These are phyloP conservation scores for Nematostella vectensis DNA, from an alignment of 92 coral and sea anemone genomes.

Conservation along the genomic window DNA sequence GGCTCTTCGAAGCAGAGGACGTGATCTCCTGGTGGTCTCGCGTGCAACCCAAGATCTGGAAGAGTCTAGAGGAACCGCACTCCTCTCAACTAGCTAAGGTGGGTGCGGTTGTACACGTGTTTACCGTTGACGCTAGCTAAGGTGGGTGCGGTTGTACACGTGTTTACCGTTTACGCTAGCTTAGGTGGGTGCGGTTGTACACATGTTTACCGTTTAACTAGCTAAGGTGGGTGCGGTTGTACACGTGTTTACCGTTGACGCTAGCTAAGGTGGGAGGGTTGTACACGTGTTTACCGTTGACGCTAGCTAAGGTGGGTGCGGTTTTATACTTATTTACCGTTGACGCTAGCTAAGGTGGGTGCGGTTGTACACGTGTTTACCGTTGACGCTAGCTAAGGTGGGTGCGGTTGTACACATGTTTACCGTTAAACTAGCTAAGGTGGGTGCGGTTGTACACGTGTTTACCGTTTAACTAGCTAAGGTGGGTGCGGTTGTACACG, in stretches of 20 bases:
- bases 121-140: no score
- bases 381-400: not conserved
- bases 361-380: not conserved
- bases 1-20: constrained; percentile 55
- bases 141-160: not conserved
- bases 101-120: not conserved
- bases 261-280: not conserved
- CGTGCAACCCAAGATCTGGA: constrained; percentile 73
- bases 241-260: not conserved
- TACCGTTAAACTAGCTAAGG: not conserved
- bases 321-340: not conserved
- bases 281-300: not conserved
- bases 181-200: not conserved
- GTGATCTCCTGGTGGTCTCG: constrained; percentile 74
- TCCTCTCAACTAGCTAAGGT: constrained; percentile 86
- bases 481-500: not conserved
- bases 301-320: not conserved
- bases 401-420: not conserved
- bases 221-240: not conserved
- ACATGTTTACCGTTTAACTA: not conserved
- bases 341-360: not conserved
- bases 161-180: not conserved
- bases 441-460: not conserved
- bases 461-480: no score
- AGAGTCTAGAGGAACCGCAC: constrained; percentile 81